phyloP scores from a whole-genome alignment of 2,113 vertebrate species.

The Xiphorhynchus elegans region DNA sequence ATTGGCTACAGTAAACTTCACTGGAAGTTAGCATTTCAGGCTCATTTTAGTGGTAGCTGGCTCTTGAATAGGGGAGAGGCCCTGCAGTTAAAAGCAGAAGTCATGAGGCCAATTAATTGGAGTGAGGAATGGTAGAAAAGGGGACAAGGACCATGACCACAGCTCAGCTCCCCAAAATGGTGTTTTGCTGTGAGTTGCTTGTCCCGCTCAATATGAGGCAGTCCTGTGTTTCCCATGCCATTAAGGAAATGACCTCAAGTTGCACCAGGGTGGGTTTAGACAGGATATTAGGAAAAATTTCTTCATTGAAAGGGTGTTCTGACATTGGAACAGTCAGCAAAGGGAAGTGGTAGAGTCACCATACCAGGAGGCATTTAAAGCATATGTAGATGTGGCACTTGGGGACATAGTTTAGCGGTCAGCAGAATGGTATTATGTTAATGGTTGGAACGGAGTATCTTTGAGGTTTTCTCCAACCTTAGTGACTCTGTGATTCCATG shows the following conservation, averaged over 20 bases:
- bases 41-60: not conserved
- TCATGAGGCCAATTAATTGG: not conserved
- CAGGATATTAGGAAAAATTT: not conserved
- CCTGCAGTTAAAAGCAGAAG: not conserved
- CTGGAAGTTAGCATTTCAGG: not conserved
- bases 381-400: not conserved
- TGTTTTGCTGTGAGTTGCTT: not conserved
- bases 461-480: not conserved
- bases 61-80: not conserved
- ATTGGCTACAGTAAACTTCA: not conserved
- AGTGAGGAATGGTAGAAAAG: not conserved
- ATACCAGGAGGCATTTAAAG: not conserved
- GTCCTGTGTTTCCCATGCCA: not conserved
- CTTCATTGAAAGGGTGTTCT: not conserved
- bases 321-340: not conserved
- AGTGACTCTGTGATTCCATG: not conserved
- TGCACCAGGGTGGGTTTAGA: not conserved
- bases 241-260: not conserved
- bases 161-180: not conserved
- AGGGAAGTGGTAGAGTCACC: not conserved
- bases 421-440: not conserved
- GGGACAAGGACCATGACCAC: not conserved
- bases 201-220: not conserved
- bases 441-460: not conserved
- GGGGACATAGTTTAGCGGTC: too few relatives aligned